Evolutionary conservation across 2,797 vertebrate genomes (phyloP), one percentile per base, ranked within the genome.

Genomic region (Cottoperca gobio): DNA sequence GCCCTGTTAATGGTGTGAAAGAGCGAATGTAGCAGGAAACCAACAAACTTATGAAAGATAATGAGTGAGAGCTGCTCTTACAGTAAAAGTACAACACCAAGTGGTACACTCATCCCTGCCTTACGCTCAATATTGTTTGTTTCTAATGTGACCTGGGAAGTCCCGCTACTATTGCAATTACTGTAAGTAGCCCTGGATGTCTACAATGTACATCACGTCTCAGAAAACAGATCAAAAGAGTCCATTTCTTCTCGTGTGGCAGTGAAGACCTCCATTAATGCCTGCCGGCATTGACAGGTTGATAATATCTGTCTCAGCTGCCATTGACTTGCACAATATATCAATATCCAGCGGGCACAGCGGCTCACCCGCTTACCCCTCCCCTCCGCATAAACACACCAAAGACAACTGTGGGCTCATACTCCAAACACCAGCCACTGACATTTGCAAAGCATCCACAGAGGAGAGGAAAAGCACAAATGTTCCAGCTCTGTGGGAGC

Each of bases 381-480:
- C 79, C 71, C 79, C 79, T 77, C 70, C 58, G 33, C 87, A 79
- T 55, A 80, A 84, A 78, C 83, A 85, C 45, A 71, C 59, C 73
- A 80, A 84, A 89, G 81, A 86, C 83, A 83, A 76, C 16, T 50
- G 60, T 50, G 77, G 74, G 68, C 76, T 86, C 76, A 61, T 70
- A 79, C 82, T 88, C 81, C 79, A 88, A 90, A 90, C 86, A 79
- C 66, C 75, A 76, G 83, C 69, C 65, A 19, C 79, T 92, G 89
- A 91, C 90, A 91, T 91, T 91, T 91, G 84, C 86, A 85, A 77
- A 80, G 84, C 76, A 45, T 85, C 84, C 77, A 43, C 75, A 67
- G 78, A 74, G 76, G 57, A 84, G 75, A 73, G 43, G 55, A 67
- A 79, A 84, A 82, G 78, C 84, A 83, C 81, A 86, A 89, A 86